These are phyloP conservation scores for Homarus americanus DNA, from an alignment of 1,140 invertebrate species.

Conservation along the genomic window DNA sequence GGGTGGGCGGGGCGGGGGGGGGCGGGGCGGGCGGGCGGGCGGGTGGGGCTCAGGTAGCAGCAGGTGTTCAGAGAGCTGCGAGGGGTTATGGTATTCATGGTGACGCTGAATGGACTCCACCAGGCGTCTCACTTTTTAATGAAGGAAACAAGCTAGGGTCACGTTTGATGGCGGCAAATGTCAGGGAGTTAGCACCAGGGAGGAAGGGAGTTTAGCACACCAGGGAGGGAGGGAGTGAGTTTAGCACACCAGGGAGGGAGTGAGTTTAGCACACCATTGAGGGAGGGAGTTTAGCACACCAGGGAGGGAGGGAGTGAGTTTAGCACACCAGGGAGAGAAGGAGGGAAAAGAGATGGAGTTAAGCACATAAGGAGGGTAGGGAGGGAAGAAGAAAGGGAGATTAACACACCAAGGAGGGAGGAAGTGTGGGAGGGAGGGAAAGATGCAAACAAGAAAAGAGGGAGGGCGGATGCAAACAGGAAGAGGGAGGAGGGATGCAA, in stretches of 20 bases:
- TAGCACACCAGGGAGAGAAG: background rate
- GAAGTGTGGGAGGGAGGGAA: constrained; percentile 7
- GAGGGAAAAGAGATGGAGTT: background rate
- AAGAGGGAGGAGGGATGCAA: too few relatives aligned
- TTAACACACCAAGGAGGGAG: constrained; percentile 7
- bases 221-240: too few relatives aligned
- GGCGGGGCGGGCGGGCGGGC: too few relatives aligned
- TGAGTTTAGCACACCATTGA: too few relatives aligned
- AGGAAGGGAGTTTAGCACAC: background rate
- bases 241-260: too few relatives aligned
- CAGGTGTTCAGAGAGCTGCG: background rate
- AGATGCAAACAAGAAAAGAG: too few relatives aligned
- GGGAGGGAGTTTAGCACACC: background rate
- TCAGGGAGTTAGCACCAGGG: background rate
- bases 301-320: too few relatives aligned
- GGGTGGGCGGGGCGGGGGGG: too few relatives aligned
- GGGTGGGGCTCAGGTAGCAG: too few relatives aligned
- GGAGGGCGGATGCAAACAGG: too few relatives aligned
- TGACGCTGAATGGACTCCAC: constrained; percentile 48
- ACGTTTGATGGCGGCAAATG: constrained; percentile 69
- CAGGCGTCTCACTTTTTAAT: constrained; percentile 69
- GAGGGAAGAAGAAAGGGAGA: constrained; percentile 10
- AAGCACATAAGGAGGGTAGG: constrained; percentile 11
- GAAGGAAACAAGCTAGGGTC: constrained; percentile 65
- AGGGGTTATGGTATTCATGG: constrained; percentile 43